Evolutionary conservation across 2,888 invertebrate genomes (phyloP).

Genomic region (Phytoseiulus persimilis): DNA sequence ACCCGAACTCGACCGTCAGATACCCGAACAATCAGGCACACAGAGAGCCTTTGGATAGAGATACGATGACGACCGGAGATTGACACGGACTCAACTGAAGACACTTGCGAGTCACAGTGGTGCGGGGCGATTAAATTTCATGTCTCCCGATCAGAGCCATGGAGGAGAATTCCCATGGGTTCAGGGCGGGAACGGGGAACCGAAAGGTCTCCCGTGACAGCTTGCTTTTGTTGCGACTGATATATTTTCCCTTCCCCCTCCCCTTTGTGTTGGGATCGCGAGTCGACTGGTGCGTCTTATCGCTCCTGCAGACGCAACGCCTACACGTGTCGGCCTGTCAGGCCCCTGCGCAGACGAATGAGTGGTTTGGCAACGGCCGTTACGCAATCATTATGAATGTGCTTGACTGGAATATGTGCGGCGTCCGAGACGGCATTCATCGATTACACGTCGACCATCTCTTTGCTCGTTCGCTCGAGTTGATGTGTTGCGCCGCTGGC

Average conservation of each 20-base stretch:
- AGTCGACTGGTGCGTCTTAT: not conserved
- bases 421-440: not conserved
- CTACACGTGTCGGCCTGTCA: not conserved
- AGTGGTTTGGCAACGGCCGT: not conserved
- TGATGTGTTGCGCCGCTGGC: not conserved
- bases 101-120: no score
- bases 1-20: not conserved
- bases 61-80: no score
- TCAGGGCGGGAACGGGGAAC: not conserved
- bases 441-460: not conserved
- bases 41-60: no score
- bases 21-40: not conserved
- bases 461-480: not conserved
- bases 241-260: not conserved
- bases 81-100: no score
- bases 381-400: not conserved
- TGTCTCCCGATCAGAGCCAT: no score
- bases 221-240: not conserved
- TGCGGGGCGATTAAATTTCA: no score
- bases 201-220: not conserved
- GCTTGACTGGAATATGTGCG: not conserved
- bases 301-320: not conserved
- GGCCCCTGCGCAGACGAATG: not conserved
- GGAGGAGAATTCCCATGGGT: no score
- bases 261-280: not conserved